A percentile compares a stretch with the other conserved stretches of the same genome.
These are phyloP conservation scores for Phataginus tetradactyla DNA, from an alignment of 2,797 vertebrate genomes.

Conservation along the genomic window DNA sequence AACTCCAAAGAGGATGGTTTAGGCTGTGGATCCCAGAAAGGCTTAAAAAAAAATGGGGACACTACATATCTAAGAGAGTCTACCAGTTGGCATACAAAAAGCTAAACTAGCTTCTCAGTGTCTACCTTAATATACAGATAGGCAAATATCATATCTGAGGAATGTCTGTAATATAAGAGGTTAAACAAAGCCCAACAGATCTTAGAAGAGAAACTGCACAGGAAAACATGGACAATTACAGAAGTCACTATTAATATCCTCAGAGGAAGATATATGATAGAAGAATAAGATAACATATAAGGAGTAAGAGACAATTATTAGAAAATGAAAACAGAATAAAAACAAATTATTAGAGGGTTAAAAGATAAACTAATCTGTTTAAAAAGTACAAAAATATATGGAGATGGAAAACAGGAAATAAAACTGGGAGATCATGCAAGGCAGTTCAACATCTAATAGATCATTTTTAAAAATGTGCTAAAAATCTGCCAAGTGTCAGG, in stretches of 20 bases:
- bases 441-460: neutral
- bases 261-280: neutral
- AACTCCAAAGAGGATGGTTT: neutral
- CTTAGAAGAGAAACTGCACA: neutral
- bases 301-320: neutral
- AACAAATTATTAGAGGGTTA: neutral
- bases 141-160: neutral
- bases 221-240: neutral
- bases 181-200: neutral
- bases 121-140: neutral
- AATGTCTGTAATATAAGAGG: neutral
- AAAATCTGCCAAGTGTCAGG: neutral
- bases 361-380: neutral
- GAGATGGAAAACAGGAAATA: neutral
- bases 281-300: neutral
- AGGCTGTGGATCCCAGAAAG: neutral
- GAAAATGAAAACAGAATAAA: slow-evolving; percentile 31
- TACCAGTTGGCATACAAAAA: neutral
- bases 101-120: neutral
- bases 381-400: neutral
- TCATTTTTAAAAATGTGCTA: neutral
- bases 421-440: neutral
- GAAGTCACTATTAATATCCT: neutral
- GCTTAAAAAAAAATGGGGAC: neutral
- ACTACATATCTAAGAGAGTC: neutral